Base-by-base conservation (phyloP, 2,888 invertebrate genomes). In the Agrilus mali region DNA sequence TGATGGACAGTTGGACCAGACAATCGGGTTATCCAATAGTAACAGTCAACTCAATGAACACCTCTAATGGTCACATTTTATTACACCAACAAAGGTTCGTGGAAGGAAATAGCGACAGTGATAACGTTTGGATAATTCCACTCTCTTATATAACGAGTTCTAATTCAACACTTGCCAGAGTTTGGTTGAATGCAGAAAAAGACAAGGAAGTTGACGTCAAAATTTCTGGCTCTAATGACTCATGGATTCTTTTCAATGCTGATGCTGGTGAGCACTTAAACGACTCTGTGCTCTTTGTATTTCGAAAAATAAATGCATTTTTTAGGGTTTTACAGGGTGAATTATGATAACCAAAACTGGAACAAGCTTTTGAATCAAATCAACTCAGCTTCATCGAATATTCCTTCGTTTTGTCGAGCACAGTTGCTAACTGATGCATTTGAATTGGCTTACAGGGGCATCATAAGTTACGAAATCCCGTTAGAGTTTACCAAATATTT, bases 401-500 rank as follows among this genome's bases (percentile, higher is more conserved):
- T 78, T 40, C 72, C 77, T 1, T 67, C 76, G 0, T 67, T 77
- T 3, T 77, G 78, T 31, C 71, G 80, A 42, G 81, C 81, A 0
- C 84, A 86, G 57, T 65, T 86, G 0, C 71, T 87, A 7, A 82
- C 85, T 56, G 86, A 87, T 56, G 76, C 81, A 1, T 76, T 80
- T 59, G 77, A 78, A 57, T 59, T 80, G 7, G 81, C 81, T 12
- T 72, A 78, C 55, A 69, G 71, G 0, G 73, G 72, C 0, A 63
- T 69, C 34, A 60, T 81, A 0, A 63, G 75, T 54, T 81, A 82
- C 58, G 68, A 67, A 37, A 65, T 74, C 5, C 77, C 82, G 0
- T 68, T 86, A 13, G 73, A 76, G 2, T 56, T 85, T 16, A 74
- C 79, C 7, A 71, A 73, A 10, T 82, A 81, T 55, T 65, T 82